phyloP scores from a whole-genome alignment of 2,797 vertebrate genomes.

The Pampus argenteus region DNA sequence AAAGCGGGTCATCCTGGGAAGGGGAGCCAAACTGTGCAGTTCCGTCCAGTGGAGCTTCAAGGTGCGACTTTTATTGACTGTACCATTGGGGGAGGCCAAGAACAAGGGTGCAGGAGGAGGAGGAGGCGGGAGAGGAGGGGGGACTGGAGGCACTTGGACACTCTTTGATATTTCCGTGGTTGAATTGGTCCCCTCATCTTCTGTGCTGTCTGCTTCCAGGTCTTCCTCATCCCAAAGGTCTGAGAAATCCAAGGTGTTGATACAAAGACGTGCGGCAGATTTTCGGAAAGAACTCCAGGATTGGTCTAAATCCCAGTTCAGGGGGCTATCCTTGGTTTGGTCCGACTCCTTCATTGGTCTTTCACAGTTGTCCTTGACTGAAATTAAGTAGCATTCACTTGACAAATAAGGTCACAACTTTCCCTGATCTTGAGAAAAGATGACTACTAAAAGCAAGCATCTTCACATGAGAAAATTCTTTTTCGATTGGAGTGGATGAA shows the following conservation, averaged over 20 bases:
- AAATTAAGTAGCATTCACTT: background rate
- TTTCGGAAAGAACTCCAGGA: slow-evolving; percentile 66
- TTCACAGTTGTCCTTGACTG: background rate
- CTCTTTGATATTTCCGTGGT: slow-evolving; percentile 1
- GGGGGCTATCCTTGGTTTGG: slow-evolving; percentile 51
- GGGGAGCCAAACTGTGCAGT: slow-evolving; percentile 73
- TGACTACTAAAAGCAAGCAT: slow-evolving; percentile 1
- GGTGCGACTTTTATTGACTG: slow-evolving; percentile 60
- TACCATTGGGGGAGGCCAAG: slow-evolving; percentile 14
- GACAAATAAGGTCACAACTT: background rate
- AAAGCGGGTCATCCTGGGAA: slow-evolving; percentile 83
- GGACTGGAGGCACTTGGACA: slow-evolving; percentile 25
- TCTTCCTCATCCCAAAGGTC: slow-evolving; percentile 87
- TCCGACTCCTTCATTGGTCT: slow-evolving; percentile 77
- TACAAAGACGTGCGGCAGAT: slow-evolving; percentile 69
- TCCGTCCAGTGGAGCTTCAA: slow-evolving; percentile 86
- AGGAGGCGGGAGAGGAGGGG: slow-evolving; percentile 60
- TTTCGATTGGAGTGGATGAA: background rate
- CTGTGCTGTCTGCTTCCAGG: slow-evolving; percentile 56
- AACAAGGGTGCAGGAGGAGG: slow-evolving; percentile 38
- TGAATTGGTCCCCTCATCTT: slow-evolving; percentile 61
- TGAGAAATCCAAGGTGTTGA: slow-evolving; percentile 84
- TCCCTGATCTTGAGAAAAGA: background rate
- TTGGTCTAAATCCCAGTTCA: slow-evolving; percentile 65
- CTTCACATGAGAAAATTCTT: background rate